A percentile compares a stretch with the other conserved stretches of the same genome.
phyloP scores from a whole-genome alignment of 2,797 vertebrate genomes.

The Champsocephalus esox region DNA sequence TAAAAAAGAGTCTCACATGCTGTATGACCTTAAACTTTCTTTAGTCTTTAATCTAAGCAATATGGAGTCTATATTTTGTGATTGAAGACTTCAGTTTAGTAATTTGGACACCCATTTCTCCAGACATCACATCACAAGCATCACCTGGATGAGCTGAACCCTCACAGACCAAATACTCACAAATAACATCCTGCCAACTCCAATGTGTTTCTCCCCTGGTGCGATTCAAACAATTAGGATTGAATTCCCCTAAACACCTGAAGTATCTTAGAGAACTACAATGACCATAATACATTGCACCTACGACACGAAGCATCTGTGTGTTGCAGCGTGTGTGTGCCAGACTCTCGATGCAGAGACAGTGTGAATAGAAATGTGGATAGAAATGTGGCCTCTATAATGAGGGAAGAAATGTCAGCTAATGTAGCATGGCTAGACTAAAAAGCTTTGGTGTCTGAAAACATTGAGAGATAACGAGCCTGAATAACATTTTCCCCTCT shows the following conservation, averaged over 20 bases:
- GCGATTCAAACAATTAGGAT: slow-evolving; percentile 30
- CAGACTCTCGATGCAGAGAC: neutral
- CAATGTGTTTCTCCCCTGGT: slow-evolving; percentile 3
- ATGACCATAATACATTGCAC: slow-evolving; percentile 28
- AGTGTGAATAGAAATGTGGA: no score
- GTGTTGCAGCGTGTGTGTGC: neutral
- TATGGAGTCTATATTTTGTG: slow-evolving; percentile 1
- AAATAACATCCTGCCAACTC: slow-evolving; percentile 17
- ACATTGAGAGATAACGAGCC: slow-evolving; percentile 34
- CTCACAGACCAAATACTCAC: slow-evolving; percentile 28
- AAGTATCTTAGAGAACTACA: slow-evolving; percentile 13
- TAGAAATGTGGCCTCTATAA: slow-evolving; percentile 38
- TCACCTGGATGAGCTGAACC: slow-evolving; percentile 42
- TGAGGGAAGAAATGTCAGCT: slow-evolving; percentile 30
- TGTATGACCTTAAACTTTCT: neutral
- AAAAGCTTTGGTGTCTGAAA: slow-evolving; percentile 15
- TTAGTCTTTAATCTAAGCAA: slow-evolving; percentile 27
- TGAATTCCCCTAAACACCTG: slow-evolving; percentile 17
- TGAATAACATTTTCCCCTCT: slow-evolving; percentile 22
- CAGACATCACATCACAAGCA: neutral
- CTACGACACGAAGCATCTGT: slow-evolving; percentile 27
- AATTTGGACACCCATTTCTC: slow-evolving; percentile 15
- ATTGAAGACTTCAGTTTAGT: slow-evolving; percentile 22
- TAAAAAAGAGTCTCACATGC: no score
- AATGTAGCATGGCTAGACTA: slow-evolving; percentile 36